phyloP scores from a whole-genome alignment of 2,797 vertebrate species.

The Eremophila alpestris region DNA sequence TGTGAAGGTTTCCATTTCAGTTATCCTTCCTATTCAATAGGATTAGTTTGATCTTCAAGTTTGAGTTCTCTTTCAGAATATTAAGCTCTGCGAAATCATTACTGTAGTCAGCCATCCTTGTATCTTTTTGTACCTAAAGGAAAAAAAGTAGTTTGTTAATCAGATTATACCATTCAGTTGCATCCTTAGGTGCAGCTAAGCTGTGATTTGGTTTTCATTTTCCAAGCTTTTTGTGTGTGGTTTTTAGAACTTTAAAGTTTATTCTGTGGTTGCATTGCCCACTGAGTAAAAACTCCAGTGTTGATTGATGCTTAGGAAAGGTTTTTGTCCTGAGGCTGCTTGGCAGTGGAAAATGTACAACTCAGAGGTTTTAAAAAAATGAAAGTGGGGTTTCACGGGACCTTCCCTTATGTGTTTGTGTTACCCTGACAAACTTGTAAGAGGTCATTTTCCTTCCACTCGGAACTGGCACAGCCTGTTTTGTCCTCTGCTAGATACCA shows the following conservation, averaged over 20 bases:
- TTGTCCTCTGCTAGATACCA: not conserved
- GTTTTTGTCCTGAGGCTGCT: not conserved
- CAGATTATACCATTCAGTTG: constrained; percentile 42
- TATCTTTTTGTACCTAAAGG: constrained; percentile 7
- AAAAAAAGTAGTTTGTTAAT: not conserved
- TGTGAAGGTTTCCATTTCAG: constrained; percentile 17
- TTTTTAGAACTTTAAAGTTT: constrained; percentile 31
- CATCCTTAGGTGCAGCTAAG: not conserved
- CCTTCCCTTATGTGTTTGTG: not conserved
- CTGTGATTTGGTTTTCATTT: constrained; percentile 22
- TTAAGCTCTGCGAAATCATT: not conserved
- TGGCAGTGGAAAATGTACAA: not conserved
- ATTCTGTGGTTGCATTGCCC: constrained; percentile 45
- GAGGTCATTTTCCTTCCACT: not conserved
- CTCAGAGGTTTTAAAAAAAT: not conserved
- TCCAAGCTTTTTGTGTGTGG: not conserved
- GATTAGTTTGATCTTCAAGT: constrained; percentile 51
- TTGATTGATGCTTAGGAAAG: constrained; percentile 1
- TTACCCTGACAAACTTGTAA: not conserved
- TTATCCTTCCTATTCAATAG: not conserved
- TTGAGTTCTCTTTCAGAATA: not conserved
- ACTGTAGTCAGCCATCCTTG: not conserved
- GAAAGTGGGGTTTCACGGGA: not conserved
- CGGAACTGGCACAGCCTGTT: not conserved
- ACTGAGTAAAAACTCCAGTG: not conserved